Evolutionary conservation across 2,113 vertebrate genomes (phyloP).

Genomic region (Atlantisia rogersi): DNA sequence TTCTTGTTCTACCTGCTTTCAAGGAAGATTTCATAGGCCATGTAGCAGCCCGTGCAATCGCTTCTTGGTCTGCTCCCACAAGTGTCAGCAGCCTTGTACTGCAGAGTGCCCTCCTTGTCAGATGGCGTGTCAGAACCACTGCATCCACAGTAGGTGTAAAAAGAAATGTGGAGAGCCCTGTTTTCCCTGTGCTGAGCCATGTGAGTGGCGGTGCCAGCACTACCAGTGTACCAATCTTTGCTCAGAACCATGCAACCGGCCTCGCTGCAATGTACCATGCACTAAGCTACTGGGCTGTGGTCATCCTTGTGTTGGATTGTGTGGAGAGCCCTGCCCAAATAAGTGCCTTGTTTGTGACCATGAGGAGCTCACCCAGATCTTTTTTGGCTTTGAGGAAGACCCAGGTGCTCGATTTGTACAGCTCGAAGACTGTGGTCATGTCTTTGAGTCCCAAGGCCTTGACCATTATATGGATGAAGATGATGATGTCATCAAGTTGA

Average conservation of each 20-base stretch:
- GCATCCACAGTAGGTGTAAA: slow-evolving; percentile 87
- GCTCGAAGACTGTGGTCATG: slow-evolving; percentile 88
- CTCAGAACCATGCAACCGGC: slow-evolving; percentile 88
- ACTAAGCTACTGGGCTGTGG: slow-evolving; percentile 78
- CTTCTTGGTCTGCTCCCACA: slow-evolving; percentile 88
- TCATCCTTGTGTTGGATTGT: slow-evolving; percentile 89
- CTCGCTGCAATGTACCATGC: slow-evolving; percentile 84
- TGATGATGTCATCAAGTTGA: slow-evolving; percentile 79
- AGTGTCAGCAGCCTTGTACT: slow-evolving; percentile 85
- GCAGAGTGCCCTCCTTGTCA: slow-evolving; percentile 84
- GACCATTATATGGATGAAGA: slow-evolving; percentile 85
- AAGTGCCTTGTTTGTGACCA: slow-evolving; percentile 87
- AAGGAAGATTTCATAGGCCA: slow-evolving; percentile 83
- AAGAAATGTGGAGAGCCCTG: slow-evolving; percentile 86
- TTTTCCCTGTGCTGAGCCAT: slow-evolving; percentile 86
- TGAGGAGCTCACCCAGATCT: slow-evolving; percentile 87
- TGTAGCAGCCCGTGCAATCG: slow-evolving; percentile 79
- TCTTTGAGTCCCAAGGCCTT: slow-evolving; percentile 84
- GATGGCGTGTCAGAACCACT: slow-evolving; percentile 83
- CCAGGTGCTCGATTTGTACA: slow-evolving; percentile 85
- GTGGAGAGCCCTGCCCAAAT: slow-evolving; percentile 89
- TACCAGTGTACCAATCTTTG: slow-evolving; percentile 87
- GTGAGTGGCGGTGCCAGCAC: slow-evolving; percentile 87
- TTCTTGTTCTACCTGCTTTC: slow-evolving; percentile 82
- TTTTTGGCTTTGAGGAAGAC: slow-evolving; percentile 91